Base-by-base conservation (phyloP, 2,888 invertebrate species). In the Macrophya alboannulata region DNA sequence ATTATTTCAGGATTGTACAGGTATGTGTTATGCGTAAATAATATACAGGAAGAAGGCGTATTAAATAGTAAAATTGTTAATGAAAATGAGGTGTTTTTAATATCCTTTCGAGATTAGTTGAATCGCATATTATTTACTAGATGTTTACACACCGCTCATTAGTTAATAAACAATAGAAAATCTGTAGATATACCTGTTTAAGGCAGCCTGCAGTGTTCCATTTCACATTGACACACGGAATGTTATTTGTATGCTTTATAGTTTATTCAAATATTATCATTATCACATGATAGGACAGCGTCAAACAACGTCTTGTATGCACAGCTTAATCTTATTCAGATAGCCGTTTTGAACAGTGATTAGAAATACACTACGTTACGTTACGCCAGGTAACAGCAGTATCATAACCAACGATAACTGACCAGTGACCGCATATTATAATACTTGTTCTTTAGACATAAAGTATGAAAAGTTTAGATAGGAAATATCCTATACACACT, bases 371-470 rank as follows among this genome's bases (percentile, higher is more conserved):
- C 37, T 31, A 59, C n/a, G 55, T 79, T 31, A 59, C n/a, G 55
- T 79, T 55, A 55, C 55, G 8, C 31, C 8, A 45, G 43, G 21
- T 37, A 21, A 17, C 43, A 45, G 65, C 45, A 65, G 25, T 82
- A 21, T 45, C 65, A 82, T 65, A 65, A 25, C 82, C 62, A 82
- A 82, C 82, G 25, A 65, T 43, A 65, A 25, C 65, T 82, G 82
- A 65, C 82, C 82, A 82, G 45, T 82, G 82, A 65, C 82, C 82
- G 65, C 45, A 65, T 77, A 48, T 48, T 77, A 48, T 48, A 55
- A 55, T 55, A n/a, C 79, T 59, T 17, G 31, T 37, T 59, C 10
- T 40, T 40, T n/a, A 59, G 55, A 17, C 79, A 37, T 10, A 37
- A 79, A 79, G 25, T 43, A 71, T 48, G 12, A n/a, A 48, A 21